phyloP scores from a whole-genome alignment of 1,140 invertebrate genomes.

The Drosophila athabasca region DNA sequence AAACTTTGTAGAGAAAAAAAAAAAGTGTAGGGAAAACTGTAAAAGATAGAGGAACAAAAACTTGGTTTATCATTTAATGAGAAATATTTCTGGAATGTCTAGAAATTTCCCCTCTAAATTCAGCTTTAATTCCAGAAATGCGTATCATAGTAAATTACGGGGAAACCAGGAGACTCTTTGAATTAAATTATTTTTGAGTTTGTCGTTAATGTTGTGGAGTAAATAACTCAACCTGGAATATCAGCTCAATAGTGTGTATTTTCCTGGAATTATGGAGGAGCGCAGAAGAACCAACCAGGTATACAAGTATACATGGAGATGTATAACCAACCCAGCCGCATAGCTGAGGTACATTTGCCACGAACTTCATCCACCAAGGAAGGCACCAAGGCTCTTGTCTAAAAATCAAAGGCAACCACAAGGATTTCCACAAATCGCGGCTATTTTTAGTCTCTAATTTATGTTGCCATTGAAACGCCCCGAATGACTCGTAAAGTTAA shows the following conservation, averaged over 20 bases:
- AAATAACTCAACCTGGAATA: no score
- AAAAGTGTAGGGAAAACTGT: conserved; percentile 24
- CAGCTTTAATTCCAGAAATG: no score
- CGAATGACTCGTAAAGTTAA: conserved; percentile 25
- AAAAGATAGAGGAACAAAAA: background rate
- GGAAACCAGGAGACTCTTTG: no score
- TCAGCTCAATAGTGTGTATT: no score
- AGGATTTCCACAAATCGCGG: conserved; percentile 4
- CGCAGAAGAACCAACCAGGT: no score
- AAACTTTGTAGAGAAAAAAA: conserved; percentile 24
- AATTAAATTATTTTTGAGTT: no score
- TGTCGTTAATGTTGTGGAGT: no score
- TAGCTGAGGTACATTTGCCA: background rate
- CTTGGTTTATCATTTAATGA: background rate
- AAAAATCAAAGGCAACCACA: conserved; percentile 39
- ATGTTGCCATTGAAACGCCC: conserved; percentile 4
- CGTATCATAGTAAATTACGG: no score
- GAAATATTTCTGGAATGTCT: background rate
- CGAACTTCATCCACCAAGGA: background rate
- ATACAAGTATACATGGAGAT: no score
- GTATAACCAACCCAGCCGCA: background rate
- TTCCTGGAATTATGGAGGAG: no score
- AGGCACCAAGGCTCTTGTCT: conserved; percentile 1
- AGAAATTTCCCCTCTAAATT: no score
- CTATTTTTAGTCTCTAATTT: conserved; percentile 38